Evolutionary conservation across 2,888 invertebrate genomes (phyloP).

Genomic region (Phorcus lineatus): DNA sequence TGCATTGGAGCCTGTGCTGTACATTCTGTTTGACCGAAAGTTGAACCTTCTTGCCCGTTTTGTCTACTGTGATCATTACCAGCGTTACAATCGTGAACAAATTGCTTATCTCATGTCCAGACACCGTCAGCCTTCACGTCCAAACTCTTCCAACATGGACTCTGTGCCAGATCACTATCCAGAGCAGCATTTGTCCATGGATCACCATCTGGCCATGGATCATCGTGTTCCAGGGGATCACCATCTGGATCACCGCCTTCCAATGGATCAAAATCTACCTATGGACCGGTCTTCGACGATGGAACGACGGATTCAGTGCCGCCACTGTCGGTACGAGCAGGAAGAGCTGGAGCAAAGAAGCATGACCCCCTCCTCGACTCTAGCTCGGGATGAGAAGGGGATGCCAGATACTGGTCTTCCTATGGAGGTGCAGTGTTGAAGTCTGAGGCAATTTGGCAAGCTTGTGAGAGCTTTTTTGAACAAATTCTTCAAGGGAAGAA

Average conservation of each 20-base stretch:
- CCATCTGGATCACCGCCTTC: not conserved
- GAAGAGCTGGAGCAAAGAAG: not conserved
- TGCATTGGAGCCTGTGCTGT: slow-evolving; percentile 72
- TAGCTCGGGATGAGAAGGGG: not conserved
- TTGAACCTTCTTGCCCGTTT: slow-evolving; percentile 66
- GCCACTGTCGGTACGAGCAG: slow-evolving; percentile 1
- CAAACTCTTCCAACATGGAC: slow-evolving; percentile 21
- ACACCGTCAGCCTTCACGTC: slow-evolving; percentile 29
- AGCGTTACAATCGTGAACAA: slow-evolving; percentile 50
- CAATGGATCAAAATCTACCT: not conserved
- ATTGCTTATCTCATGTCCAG: slow-evolving; percentile 57
- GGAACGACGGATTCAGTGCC: not conserved
- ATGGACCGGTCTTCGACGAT: not conserved
- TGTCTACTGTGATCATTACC: slow-evolving; percentile 63
- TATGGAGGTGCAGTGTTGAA: slow-evolving; percentile 5
- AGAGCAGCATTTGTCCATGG: slow-evolving; percentile 5
- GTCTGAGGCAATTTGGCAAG: not conserved
- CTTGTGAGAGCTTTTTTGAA: no score
- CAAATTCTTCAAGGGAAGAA: no score
- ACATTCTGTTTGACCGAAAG: slow-evolving; percentile 73
- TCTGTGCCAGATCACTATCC: not conserved
- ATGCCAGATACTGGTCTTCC: not conserved
- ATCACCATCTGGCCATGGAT: slow-evolving; percentile 9
- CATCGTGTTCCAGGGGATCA: not conserved
- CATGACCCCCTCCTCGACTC: not conserved